These are phyloP conservation scores for Apamea crenata DNA, from an alignment of 2,888 invertebrate genomes.

Conservation along the genomic window DNA sequence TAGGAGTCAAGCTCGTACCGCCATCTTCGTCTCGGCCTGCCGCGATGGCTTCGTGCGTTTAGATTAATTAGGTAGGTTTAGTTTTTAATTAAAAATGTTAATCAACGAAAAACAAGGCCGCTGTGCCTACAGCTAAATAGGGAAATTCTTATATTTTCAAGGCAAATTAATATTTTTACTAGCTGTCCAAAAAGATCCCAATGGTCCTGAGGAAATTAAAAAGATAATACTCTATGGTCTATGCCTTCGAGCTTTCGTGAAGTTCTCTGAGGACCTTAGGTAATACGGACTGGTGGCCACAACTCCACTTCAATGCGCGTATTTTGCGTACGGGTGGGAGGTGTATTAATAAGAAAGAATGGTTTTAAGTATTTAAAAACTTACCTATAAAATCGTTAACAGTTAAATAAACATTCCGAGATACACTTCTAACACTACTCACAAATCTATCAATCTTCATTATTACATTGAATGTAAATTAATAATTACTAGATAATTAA, in stretches of 20 bases:
- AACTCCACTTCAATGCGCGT: too few relatives aligned
- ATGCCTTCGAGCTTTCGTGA: background rate
- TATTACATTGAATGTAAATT: conserved; percentile 24
- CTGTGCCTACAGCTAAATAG: background rate
- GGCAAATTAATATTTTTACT: conserved; percentile 4
- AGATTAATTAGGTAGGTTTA: background rate
- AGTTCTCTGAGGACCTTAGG: background rate
- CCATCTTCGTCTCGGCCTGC: too few relatives aligned
- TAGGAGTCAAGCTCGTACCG: too few relatives aligned
- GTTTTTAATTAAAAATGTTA: conserved; percentile 4
- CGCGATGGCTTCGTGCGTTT: too few relatives aligned
- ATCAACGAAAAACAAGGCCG: conserved; percentile 17
- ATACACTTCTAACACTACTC: conserved; percentile 51
- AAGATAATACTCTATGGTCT: background rate
- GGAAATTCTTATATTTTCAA: conserved; percentile 1
- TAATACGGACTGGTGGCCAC: too few relatives aligned
- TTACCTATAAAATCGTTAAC: conserved; percentile 62
- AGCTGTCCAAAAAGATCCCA: background rate
- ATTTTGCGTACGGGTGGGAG: too few relatives aligned
- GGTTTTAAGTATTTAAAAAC: conserved; percentile 15
- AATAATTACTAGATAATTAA: background rate
- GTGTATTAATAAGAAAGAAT: too few relatives aligned
- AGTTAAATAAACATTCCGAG: conserved; percentile 60
- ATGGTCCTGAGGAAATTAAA: conserved; percentile 9
- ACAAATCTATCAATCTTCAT: conserved; percentile 55